phyloP scores from a whole-genome alignment of 2,113 vertebrate species.

The Upupa epops region DNA sequence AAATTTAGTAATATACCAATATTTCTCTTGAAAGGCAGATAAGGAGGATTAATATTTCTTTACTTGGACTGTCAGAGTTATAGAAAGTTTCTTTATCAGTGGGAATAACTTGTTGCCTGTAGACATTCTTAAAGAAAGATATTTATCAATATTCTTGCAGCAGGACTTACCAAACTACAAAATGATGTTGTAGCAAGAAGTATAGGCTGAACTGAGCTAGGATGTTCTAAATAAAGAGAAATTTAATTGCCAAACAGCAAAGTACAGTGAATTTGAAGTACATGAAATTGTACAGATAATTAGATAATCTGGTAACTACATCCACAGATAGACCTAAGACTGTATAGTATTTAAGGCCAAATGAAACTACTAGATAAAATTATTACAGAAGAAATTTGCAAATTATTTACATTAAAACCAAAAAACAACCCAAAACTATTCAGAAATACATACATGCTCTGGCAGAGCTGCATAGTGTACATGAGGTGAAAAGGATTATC shows the following conservation, averaged over 20 bases:
- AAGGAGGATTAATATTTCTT: conserved; percentile 71
- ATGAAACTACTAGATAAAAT: background rate
- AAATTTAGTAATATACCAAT: background rate
- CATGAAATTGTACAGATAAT: background rate
- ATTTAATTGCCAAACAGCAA: conserved; percentile 67
- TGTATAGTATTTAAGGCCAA: background rate
- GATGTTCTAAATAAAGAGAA: conserved; percentile 66
- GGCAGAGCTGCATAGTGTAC: background rate
- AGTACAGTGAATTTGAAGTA: conserved; percentile 53
- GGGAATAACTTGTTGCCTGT: conserved; percentile 51
- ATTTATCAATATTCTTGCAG: conserved; percentile 69
- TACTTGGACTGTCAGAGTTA: conserved; percentile 50
- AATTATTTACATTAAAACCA: background rate
- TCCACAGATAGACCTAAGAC: background rate
- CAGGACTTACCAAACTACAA: conserved; percentile 80
- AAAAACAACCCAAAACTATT: background rate
- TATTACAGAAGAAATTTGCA: background rate
- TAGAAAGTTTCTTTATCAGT: background rate
- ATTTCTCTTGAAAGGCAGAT: conserved; percentile 71
- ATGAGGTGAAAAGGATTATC: background rate
- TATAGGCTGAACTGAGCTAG: conserved; percentile 43
- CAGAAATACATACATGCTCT: background rate
- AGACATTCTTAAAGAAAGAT: conserved; percentile 75
- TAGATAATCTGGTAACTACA: background rate
- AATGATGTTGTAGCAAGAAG: conserved; percentile 75